Evolutionary conservation across 2,797 vertebrate species (phyloP), one percentile per base, ranked within the genome.

Genomic region (Oreochromis mossambicus): DNA sequence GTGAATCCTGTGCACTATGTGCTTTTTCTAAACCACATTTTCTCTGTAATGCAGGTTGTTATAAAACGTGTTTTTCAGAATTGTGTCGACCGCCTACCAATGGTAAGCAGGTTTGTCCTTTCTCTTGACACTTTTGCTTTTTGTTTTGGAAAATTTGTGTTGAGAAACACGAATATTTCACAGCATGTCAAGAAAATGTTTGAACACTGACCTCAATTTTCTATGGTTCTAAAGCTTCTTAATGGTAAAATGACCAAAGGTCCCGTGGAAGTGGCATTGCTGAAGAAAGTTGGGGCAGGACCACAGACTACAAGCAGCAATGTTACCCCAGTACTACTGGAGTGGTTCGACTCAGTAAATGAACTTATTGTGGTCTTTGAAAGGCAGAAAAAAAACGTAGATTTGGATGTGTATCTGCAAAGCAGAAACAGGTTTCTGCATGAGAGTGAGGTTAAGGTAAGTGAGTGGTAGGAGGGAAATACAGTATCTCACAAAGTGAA

Each of bases 331-430:
- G 34, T 66, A 14, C 61, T 41, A 41, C 61, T 66, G 61, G 36
- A 41, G n/a, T 41, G 61, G 12, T 66, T 41, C 0, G n/a, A 66
- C 12, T 66, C 36, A 38, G 34, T 14, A 21, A 38, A 8, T 1
- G 5, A 66, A 66, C n/a, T 66, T 41, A 66, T 66, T 21, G 24
- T 41, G 61, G 61, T 66, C n/a, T 41, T 41, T 21, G 34, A 66
- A 38, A 24, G 34, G 38, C 7, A 2, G 36, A 66, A 41, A 41
- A 66, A 41, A 21, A 14, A 0, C 34, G 41, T 21, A 0, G 1
- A 66, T 14, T 14, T 66, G 34, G n/a, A 41, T 41, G 11, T 66
- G 36, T 24, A 66, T 38, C 61, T 66, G 61, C 10, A 21, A 21
- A 5, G n/a, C 11, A 41, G 19, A 41, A 66, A 41, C 11, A 13